Percentiles rank a stretch among this genome's conserved stretches.
Conservation (phyloP, 2,888 invertebrate genomes). For the Heliconius erato region DNA sequence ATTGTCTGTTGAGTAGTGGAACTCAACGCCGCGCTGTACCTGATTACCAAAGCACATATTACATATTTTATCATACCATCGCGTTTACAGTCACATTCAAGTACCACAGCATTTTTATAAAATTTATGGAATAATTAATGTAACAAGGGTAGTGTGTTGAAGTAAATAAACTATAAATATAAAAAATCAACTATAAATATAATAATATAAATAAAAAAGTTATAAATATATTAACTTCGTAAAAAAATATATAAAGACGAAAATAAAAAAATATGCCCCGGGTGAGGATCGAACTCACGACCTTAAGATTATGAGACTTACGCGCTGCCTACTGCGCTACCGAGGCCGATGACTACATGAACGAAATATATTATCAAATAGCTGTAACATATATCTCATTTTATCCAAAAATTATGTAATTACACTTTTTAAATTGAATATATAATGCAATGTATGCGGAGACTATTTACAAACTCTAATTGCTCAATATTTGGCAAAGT, state of each 20-base stretch:
- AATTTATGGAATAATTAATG: neutral
- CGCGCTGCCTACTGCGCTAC: slow-evolving; percentile 96
- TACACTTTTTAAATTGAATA: too few species aligned
- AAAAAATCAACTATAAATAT: neutral
- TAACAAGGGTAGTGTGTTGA: neutral
- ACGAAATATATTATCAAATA: slow-evolving; percentile 34
- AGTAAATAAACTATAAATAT: neutral
- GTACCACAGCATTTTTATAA: neutral
- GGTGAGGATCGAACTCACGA: slow-evolving; percentile 98
- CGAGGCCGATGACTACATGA: slow-evolving; percentile 82
- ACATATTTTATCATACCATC: too few species aligned
- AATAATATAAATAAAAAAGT: neutral
- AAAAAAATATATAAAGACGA: slow-evolving; percentile 9
- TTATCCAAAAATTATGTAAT: too few species aligned
- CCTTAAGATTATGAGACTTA: slow-evolving; percentile 97
- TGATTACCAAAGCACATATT: too few species aligned
- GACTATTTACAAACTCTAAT: too few species aligned
- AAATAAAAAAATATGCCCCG: slow-evolving; percentile 79
- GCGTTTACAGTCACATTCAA: too few species aligned
- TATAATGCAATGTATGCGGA: too few species aligned
- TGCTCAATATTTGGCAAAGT: too few species aligned
- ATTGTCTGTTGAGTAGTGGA: too few species aligned
- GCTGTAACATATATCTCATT: neutral
- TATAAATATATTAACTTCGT: slow-evolving; percentile 30
- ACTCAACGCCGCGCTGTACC: too few species aligned